Evolutionary conservation across 2,113 vertebrate genomes (phyloP), one percentile per base, ranked within the genome.

Genomic region (Oryzias celebensis): DNA sequence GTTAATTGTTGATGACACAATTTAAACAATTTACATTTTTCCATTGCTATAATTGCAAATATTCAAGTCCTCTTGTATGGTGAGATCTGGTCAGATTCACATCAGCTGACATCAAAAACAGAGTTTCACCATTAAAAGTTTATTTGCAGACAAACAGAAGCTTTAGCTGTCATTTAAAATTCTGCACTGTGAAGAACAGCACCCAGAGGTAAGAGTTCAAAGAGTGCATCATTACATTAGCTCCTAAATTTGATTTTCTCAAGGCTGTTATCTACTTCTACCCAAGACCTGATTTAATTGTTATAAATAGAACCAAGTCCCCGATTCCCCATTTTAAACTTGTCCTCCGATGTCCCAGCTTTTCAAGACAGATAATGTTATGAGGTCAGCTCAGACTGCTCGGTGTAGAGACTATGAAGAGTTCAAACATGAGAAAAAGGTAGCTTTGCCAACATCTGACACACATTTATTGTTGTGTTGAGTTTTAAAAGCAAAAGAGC

Each of bases 231-330:
- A 46, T 77, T 57, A 59, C 56, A 54, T 66, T 58, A 65, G 71
- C 81, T 50, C 17, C 28, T 49, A 72, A 59, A 83, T 74, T 77
- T 3, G 52, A 61, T 83, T 78, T 82, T 62, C 61, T 77, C 63
- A 46, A 51, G 50, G 58, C 52, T 44, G 65, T 60, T 71, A 72
- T 77, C 58, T 63, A 59, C 66, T 71, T 81, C 85, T 82, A 79
- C 71, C 83, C 74, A 75, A 73, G 73, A 63, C 79, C 78, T 88
- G 79, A 86, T 90, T 73, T 79, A n/a, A 71, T 86, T 88, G 65
- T 87, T 86, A 89, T 73, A 85, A 77, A 84, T 90, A 86, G 88
- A 69, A 75, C 59, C 20, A n/a, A 86, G 89, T 72, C 87, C 87
- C 77, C 87, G 83, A 89, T 90, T 81, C 65, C 65, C 66, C 23